Evolutionary conservation across 2,113 vertebrate genomes (phyloP), one percentile per base, ranked within the genome.

Genomic region (Zosterops lateralis): DNA sequence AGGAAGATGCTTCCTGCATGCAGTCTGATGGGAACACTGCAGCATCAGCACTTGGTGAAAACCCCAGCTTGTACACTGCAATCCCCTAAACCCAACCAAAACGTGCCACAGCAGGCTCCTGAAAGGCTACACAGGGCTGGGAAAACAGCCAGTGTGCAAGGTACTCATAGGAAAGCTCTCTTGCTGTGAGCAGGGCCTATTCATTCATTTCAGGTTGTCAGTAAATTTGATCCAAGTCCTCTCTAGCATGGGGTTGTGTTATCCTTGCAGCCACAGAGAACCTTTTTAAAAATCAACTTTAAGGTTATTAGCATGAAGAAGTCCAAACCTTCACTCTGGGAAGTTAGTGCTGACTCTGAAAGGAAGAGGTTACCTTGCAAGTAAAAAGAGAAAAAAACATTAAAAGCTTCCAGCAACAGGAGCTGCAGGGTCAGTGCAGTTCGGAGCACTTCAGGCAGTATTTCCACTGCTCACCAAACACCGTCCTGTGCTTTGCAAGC

Each of bases 381-480:
- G 51, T 6, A 47, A 71, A 51, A 88, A 71, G 56, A 18, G 14
- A 53, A 73, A 24, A 51, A 83, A 40, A 9, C 7, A 4, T 32
- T 1, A 22, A 32, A 60, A 71, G 25, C 19, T 47, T 48, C 44
- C 28, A 47, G 72, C 40, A 8, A 3, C 3, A 50, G 89, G 4
- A 54, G 90, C 9, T 3, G 21, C 42, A 10, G 81, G 45, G 40
- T 2, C 36, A 34, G 16, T 0, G 3, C 28, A 17, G 67, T 3
- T 65, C 2, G 8, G 75, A 19, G 3, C 32, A 0, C 48, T 62
- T 13, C 38, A 31, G 89, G 38, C 67, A 3, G 12, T 0, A 0
- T 7, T 8, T 3, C 14, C 21, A 0, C 58, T 2, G 92, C 77
- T 66, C 61, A 0, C 14, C 0, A 1, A 24, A 5, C 1, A 0